These are phyloP conservation scores for Napeogenes sylphis DNA, from an alignment of 2,888 invertebrate genomes.

Conservation along the genomic window DNA sequence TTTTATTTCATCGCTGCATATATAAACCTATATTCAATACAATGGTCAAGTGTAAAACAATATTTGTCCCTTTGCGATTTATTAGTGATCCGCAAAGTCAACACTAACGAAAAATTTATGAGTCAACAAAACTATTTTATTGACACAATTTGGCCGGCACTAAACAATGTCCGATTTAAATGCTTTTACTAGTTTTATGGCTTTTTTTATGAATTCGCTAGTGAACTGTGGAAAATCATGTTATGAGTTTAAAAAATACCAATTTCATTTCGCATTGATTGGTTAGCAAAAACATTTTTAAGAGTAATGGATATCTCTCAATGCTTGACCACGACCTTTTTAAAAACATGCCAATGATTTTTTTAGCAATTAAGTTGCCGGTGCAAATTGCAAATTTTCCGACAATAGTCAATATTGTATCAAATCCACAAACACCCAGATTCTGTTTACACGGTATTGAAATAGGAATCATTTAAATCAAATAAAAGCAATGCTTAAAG, in stretches of 20 bases:
- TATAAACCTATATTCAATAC: neutral
- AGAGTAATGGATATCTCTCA: neutral
- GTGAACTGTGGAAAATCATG: neutral
- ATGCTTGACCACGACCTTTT: no score
- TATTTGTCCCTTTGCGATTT: constrained; percentile 31
- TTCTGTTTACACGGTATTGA: neutral
- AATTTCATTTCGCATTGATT: neutral
- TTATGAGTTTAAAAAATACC: constrained; percentile 1
- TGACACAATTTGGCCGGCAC: constrained; percentile 24
- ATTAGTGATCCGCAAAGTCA: constrained; percentile 36
- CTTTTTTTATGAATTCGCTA: constrained; percentile 1
- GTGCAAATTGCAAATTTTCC: no score
- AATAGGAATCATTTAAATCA: neutral
- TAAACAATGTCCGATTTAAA: constrained; percentile 27
- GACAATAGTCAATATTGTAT: no score
- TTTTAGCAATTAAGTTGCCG: no score
- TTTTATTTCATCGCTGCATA: neutral
- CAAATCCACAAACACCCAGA: no score
- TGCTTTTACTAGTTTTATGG: constrained; percentile 17
- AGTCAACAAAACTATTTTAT: constrained; percentile 36
- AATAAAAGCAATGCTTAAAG: neutral
- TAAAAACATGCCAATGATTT: no score
- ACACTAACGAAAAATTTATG: constrained; percentile 36
- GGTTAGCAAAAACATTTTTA: neutral
- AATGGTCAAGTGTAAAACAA: constrained; percentile 23